These are phyloP conservation scores for Martes flavigula DNA, from an alignment of 2,797 vertebrate genomes.

Conservation along the genomic window DNA sequence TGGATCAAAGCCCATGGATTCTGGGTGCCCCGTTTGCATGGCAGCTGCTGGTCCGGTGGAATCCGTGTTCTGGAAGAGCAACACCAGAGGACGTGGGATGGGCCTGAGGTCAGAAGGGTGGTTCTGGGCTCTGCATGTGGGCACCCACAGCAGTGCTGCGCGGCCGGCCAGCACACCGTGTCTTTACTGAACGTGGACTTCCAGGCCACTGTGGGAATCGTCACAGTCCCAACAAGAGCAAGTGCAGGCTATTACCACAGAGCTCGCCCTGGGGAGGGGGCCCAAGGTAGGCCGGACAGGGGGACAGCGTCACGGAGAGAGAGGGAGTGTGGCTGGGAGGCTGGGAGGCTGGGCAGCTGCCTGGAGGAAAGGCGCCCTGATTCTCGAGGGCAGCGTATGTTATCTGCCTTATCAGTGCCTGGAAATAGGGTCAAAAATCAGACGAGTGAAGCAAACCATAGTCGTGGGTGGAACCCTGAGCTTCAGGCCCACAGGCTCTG, in stretches of 20 bases:
- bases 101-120: rapidly evolving
- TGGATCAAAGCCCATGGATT: rapidly evolving
- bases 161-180: rapidly evolving
- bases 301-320: neutral
- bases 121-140: rapidly evolving
- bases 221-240: rapidly evolving
- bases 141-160: rapidly evolving
- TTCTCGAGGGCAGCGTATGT: neutral
- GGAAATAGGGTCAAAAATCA: neutral
- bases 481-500: neutral
- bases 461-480: neutral
- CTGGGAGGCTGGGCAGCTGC: neutral
- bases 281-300: too few species aligned
- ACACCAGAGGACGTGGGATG: rapidly evolving
- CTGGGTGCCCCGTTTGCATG: rapidly evolving
- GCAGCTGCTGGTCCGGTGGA: rapidly evolving
- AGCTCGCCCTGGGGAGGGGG: rapidly evolving
- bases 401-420: neutral
- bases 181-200: rapidly evolving
- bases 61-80: neutral
- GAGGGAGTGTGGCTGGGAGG: neutral
- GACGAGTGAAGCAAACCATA: neutral
- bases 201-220: neutral
- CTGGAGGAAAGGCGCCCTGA: too few species aligned
- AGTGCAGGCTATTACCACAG: too few species aligned